These are phyloP conservation scores for Drosophila limbata DNA, from an alignment of 2,888 invertebrate genomes.

Conservation along the genomic window DNA sequence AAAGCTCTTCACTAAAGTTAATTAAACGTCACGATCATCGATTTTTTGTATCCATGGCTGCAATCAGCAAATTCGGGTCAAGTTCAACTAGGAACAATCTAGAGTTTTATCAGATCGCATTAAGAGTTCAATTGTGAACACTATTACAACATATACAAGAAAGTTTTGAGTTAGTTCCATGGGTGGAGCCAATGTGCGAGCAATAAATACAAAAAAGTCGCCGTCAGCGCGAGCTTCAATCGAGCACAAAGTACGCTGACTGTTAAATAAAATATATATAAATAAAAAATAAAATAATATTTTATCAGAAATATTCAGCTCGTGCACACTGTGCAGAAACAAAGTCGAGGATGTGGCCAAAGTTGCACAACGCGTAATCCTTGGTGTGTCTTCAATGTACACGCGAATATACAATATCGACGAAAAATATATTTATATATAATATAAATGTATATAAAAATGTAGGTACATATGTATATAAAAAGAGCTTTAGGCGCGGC, in stretches of 20 bases:
- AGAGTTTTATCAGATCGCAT: not conserved
- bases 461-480: conserved; percentile 27
- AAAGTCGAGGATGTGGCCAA: conserved; percentile 40
- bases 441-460: conserved; percentile 30
- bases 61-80: not conserved
- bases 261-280: too few relatives aligned
- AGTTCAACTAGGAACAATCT: not conserved
- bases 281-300: too few relatives aligned
- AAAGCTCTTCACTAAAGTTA: not conserved
- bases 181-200: too few relatives aligned
- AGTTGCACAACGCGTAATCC: conserved; percentile 59
- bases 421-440: conserved; percentile 17
- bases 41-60: not conserved
- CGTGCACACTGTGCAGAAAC: conserved; percentile 44
- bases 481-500: conserved; percentile 76
- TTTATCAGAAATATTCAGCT: not conserved
- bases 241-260: too few relatives aligned
- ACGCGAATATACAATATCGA: conserved; percentile 18
- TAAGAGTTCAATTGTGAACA: too few relatives aligned
- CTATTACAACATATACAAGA: too few relatives aligned
- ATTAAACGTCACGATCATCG: not conserved
- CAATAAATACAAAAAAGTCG: too few relatives aligned
- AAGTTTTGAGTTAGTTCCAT: too few relatives aligned
- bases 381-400: conserved; percentile 53
- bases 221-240: too few relatives aligned